Conservation (phyloP, 2,797 vertebrate species). For the Diplodus sargus region DNA sequence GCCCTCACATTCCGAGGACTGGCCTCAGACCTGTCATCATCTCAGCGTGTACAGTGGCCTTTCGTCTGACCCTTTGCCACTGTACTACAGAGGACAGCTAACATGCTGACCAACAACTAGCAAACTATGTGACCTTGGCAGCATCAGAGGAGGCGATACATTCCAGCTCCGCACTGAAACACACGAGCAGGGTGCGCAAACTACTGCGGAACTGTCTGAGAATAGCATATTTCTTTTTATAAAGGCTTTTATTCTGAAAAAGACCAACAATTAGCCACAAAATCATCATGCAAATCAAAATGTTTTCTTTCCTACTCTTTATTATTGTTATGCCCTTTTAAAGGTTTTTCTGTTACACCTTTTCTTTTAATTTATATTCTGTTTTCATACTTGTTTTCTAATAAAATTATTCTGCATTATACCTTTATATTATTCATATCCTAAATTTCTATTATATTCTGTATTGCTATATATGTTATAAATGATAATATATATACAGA, state of each 20-base stretch:
- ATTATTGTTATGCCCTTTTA: too few relatives aligned
- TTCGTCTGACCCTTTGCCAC: constrained; percentile 56
- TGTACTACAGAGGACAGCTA: constrained; percentile 49
- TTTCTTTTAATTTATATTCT: too few relatives aligned
- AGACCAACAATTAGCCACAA: neutral
- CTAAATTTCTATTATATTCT: too few relatives aligned
- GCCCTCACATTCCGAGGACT: constrained; percentile 41
- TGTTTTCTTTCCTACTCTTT: too few relatives aligned
- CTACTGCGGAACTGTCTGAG: neutral
- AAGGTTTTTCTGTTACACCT: too few relatives aligned
- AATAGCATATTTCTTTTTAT: neutral
- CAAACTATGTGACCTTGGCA: constrained; percentile 64
- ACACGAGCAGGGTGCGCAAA: neutral
- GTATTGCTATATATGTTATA: too few relatives aligned
- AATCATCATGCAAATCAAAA: neutral
- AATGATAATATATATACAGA: too few relatives aligned
- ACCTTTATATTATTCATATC: too few relatives aligned
- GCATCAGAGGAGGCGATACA: constrained; percentile 30
- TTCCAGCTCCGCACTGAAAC: constrained; percentile 21
- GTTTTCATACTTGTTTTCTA: too few relatives aligned
- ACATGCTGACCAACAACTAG: constrained; percentile 33
- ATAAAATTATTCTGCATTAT: too few relatives aligned
- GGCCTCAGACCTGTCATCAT: constrained; percentile 63
- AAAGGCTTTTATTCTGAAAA: neutral
- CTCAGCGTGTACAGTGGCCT: constrained; percentile 72